phyloP scores from a whole-genome alignment of 92 coral and sea anemone species.

The Palythoa caribaeorum region DNA sequence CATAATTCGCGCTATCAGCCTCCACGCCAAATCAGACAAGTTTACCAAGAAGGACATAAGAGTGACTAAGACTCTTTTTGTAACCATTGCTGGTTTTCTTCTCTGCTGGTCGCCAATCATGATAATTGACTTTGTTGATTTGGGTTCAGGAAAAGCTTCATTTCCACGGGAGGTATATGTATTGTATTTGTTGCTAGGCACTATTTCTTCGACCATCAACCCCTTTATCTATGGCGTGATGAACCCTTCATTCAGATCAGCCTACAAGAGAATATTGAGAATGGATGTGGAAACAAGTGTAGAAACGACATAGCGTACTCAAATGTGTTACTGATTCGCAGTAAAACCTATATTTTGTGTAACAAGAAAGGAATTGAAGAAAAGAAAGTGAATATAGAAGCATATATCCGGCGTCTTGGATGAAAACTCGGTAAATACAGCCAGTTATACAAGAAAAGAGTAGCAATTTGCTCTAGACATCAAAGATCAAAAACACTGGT shows the following conservation, averaged over 20 bases:
- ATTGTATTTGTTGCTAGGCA: slow-evolving; percentile 62
- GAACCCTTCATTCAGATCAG: slow-evolving; percentile 61
- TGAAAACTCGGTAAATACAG: no score
- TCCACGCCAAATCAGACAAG: slow-evolving; percentile 16
- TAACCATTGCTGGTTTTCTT: slow-evolving; percentile 61
- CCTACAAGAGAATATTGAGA: slow-evolving; percentile 53
- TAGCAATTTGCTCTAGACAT: no score
- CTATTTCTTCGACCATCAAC: slow-evolving; percentile 60
- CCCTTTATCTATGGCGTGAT: slow-evolving; percentile 68
- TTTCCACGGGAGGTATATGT: slow-evolving; percentile 68
- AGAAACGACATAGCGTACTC: slow-evolving; percentile 22
- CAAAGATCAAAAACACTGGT: no score
- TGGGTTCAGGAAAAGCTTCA: slow-evolving; percentile 43
- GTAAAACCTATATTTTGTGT: not conserved
- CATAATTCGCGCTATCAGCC: slow-evolving; percentile 21
- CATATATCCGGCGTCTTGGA: no score
- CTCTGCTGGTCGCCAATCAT: slow-evolving; percentile 70
- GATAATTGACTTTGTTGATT: slow-evolving; percentile 67
- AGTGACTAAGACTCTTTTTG: slow-evolving; percentile 64
- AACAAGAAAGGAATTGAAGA: not conserved
- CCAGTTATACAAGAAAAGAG: no score
- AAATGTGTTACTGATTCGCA: not conserved
- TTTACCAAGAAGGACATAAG: slow-evolving; percentile 55
- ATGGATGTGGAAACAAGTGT: slow-evolving; percentile 43
- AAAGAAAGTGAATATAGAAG: not conserved